phyloP scores from a whole-genome alignment of 1,140 invertebrate genomes.

The Lepidurus packardi region DNA sequence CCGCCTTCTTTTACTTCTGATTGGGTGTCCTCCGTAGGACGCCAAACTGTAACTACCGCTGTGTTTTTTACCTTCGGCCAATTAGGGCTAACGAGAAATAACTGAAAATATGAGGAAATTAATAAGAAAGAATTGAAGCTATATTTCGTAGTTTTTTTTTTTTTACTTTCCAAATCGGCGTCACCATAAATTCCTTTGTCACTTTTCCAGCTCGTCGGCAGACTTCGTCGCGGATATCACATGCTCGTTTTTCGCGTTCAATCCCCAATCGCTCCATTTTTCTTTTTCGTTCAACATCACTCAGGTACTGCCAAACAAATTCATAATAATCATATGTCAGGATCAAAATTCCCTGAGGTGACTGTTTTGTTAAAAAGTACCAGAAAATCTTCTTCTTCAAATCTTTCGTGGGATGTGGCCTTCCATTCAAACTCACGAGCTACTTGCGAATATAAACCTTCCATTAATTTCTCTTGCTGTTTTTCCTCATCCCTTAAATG shows the following conservation, averaged over 20 bases:
- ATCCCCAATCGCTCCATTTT: not conserved
- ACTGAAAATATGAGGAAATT: not conserved
- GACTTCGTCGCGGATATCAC: slow-evolving; percentile 13
- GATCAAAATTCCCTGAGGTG: no score
- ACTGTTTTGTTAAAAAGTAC: not conserved
- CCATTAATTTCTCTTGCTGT: not conserved
- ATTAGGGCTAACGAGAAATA: not conserved
- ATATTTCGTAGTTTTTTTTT: not conserved
- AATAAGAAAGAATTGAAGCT: slow-evolving; percentile 10
- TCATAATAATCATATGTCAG: not conserved
- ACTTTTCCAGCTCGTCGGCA: not conserved
- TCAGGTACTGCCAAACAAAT: not conserved
- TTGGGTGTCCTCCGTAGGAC: slow-evolving; percentile 24
- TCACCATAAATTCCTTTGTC: not conserved
- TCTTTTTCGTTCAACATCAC: not conserved
- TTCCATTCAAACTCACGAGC: slow-evolving; percentile 20
- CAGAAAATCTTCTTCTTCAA: slow-evolving; percentile 25
- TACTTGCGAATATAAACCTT: slow-evolving; percentile 6
- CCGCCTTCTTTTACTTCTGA: slow-evolving; percentile 17
- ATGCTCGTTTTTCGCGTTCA: not conserved
- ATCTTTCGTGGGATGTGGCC: not conserved
- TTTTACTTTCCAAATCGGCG: slow-evolving; percentile 15
- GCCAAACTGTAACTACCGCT: slow-evolving; percentile 28
- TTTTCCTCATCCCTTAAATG: not conserved
- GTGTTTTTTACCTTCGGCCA: not conserved